Conservation (phyloP, 2,888 invertebrate genomes). For the Aspidiotus rigidus region DNA sequence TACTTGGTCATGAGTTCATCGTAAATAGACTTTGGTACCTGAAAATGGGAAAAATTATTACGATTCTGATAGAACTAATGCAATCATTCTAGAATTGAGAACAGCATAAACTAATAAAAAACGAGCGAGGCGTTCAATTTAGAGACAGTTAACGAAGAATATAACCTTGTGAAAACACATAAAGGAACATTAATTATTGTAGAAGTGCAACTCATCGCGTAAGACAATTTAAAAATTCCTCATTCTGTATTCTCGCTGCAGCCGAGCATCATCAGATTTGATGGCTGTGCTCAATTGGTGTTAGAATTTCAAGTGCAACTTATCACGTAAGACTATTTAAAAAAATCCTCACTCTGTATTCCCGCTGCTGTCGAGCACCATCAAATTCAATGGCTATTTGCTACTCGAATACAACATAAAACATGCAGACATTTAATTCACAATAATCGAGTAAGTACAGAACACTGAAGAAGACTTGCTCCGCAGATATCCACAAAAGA, state of each 20-base stretch:
- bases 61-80: background rate
- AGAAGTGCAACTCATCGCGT: background rate
- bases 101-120: background rate
- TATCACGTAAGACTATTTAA: background rate
- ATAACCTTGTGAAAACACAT: background rate
- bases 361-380: background rate
- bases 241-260: background rate
- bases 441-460: constrained; percentile 1
- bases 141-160: background rate
- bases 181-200: background rate
- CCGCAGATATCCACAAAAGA: background rate
- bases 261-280: constrained; percentile 1
- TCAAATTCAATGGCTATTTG: background rate
- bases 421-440: background rate
- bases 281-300: background rate
- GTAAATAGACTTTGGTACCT: background rate
- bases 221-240: background rate
- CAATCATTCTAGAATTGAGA: background rate
- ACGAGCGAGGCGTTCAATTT: background rate
- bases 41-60: background rate
- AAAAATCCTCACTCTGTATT: background rate
- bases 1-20: background rate
- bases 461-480: background rate
- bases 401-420: background rate
- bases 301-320: constrained; percentile 1